Conservation (phyloP, 2,113 vertebrate species). For the Trogon surrucura region DNA sequence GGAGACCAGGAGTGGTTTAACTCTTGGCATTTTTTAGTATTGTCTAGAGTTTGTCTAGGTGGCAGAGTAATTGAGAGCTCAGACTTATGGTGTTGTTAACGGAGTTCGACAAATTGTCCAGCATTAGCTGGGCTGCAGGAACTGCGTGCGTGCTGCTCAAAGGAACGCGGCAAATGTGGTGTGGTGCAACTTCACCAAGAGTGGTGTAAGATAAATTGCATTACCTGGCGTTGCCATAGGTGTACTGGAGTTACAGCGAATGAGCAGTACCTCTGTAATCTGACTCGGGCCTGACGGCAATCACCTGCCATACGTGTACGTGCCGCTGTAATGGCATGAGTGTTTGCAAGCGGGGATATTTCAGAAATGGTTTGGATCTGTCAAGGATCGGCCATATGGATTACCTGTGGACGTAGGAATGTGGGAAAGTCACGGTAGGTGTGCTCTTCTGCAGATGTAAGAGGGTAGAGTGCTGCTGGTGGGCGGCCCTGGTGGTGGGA, state of each 20-base stretch:
- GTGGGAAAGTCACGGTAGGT: neutral
- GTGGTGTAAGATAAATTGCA: fast-evolving
- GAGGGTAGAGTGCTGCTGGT: neutral
- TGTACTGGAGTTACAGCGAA: neutral
- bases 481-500: neutral
- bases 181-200: neutral
- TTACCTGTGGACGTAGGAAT: neutral
- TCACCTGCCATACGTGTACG: neutral
- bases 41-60: neutral
- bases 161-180: neutral
- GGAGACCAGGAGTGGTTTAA: neutral
- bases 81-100: neutral
- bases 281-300: neutral
- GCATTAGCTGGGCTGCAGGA: neutral
- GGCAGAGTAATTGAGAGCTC: neutral
- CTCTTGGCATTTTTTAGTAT: neutral
- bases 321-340: neutral
- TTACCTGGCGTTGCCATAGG: neutral
- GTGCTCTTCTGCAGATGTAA: neutral
- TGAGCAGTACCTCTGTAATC: neutral
- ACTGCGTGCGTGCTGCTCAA: neutral
- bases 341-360: neutral
- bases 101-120: neutral
- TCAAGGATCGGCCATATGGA: neutral
- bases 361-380: neutral